Evolutionary conservation across 2,797 vertebrate genomes (phyloP), one percentile per base, ranked within the genome.

Genomic region (Oreochromis mossambicus): DNA sequence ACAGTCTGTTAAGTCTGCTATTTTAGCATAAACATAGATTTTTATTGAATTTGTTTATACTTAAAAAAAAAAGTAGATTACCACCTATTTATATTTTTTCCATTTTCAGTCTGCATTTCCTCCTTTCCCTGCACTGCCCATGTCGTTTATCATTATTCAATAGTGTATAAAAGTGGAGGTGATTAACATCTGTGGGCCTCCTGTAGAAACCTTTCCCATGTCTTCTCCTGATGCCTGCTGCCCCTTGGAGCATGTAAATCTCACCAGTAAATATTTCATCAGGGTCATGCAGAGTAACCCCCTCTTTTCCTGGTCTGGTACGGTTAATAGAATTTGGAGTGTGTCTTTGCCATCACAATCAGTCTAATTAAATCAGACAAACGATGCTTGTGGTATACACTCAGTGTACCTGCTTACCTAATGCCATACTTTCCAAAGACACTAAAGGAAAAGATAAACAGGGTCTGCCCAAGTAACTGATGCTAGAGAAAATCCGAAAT

Each of bases 191-290:
- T 85, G 12, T 24, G 51, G 78, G 76, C 36, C 24, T 68, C 61
- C 56, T 78, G 36, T 32, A 76, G 76, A 78, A 88, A 81, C 63
- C 38, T n/a, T n/a, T 38, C 84, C 29, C 24, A 75, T 24, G 10
- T 81, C 78, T 51, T 80, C 78, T 87, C 81, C 76, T 61, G 73
- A 51, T 79, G 50, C 81, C 78, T 24, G 29, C 68, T 58, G 82
- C 87, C 78, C 88, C 84, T 75, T 32, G 32, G 73, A 86, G 86
- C 84, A 88, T 94, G 89, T 89, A 89, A 92, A 95, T 94, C 91
- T 88, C 86, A 83, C 82, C 86, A 88, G 92, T 94, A 95, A 96
- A 95, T 94, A 94, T 93, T 94, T 94, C 85, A 94, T 91, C 70
- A 84, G 83, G 89, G 89, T 91, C 55, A 70, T 17, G 11, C 2